Evolutionary conservation across 1,140 invertebrate genomes (phyloP).

Genomic region (Solenopsis invicta): DNA sequence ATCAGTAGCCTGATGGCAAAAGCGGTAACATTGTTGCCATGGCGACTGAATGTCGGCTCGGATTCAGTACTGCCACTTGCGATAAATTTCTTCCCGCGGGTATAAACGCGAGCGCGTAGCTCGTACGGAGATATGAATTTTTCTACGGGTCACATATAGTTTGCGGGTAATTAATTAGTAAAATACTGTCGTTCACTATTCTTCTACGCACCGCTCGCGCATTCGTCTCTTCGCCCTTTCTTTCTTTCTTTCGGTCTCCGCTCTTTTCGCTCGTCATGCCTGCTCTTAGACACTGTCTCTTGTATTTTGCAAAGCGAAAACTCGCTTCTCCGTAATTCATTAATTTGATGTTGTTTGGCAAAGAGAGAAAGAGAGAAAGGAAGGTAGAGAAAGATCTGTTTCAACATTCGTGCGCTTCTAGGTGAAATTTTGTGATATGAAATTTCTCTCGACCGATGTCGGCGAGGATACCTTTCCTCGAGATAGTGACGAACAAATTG

Average conservation of each 20-base stretch:
- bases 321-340: slow-evolving; percentile 65
- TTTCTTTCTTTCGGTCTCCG: slow-evolving; percentile 10
- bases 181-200: slow-evolving; percentile 55
- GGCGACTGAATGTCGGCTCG: background rate
- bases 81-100: slow-evolving; percentile 49
- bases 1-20: slow-evolving; percentile 7
- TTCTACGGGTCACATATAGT: slow-evolving; percentile 45
- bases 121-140: slow-evolving; percentile 45
- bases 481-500: slow-evolving; percentile 30
- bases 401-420: slow-evolving; percentile 37
- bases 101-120: slow-evolving; percentile 19
- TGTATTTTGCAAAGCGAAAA: slow-evolving; percentile 59
- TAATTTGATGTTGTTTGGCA: slow-evolving; percentile 68
- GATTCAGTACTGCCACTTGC: slow-evolving; percentile 28
- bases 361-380: background rate
- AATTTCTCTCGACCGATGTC: slow-evolving; percentile 20
- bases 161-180: slow-evolving; percentile 69
- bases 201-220: slow-evolving; percentile 40
- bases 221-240: background rate
- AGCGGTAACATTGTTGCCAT: slow-evolving; percentile 4
- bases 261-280: slow-evolving; percentile 7
- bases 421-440: slow-evolving; percentile 47
- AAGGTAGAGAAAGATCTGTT: slow-evolving; percentile 16
- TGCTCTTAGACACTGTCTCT: slow-evolving; percentile 18
- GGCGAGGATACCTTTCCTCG: slow-evolving; percentile 19